phyloP scores from a whole-genome alignment of 2,888 invertebrate genomes.

The Agrotis puta region DNA sequence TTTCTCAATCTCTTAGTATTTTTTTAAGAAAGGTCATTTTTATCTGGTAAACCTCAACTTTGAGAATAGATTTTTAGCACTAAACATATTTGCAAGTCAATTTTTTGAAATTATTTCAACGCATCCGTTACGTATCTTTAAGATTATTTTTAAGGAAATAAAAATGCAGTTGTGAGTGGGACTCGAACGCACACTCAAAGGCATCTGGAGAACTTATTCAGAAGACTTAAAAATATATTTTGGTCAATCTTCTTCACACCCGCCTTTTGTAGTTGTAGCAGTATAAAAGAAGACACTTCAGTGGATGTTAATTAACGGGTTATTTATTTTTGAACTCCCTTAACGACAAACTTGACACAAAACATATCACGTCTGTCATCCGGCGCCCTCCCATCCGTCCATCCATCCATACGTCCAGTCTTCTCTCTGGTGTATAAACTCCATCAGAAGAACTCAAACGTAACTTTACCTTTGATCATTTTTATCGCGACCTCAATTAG shows the following conservation, averaged over 20 bases:
- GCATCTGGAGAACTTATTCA: too few relatives aligned
- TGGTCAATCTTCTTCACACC: background rate
- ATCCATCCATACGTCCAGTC: background rate
- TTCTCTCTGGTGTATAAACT: background rate
- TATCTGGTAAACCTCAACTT: too few relatives aligned
- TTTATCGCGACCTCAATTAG: conserved; percentile 61
- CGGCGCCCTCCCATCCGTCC: conserved; percentile 10
- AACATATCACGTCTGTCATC: conserved; percentile 12
- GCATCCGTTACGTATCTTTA: too few relatives aligned
- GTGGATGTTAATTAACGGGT: background rate
- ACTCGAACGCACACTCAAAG: too few relatives aligned
- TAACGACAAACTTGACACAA: conserved; percentile 1
- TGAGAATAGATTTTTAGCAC: too few relatives aligned
- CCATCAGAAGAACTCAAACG: conserved; percentile 10
- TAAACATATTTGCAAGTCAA: too few relatives aligned
- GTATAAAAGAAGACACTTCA: background rate
- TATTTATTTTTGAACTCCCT: conserved; percentile 7
- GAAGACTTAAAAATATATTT: too few relatives aligned
- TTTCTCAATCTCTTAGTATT: too few relatives aligned
- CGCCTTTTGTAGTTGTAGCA: background rate
- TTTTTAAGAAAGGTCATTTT: too few relatives aligned
- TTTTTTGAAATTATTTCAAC: too few relatives aligned
- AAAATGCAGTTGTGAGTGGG: too few relatives aligned
- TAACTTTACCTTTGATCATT: conserved; percentile 59
- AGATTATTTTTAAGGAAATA: too few relatives aligned